Evolutionary conservation across 2,888 invertebrate species (phyloP).

Genomic region (Limenitis camilla): DNA sequence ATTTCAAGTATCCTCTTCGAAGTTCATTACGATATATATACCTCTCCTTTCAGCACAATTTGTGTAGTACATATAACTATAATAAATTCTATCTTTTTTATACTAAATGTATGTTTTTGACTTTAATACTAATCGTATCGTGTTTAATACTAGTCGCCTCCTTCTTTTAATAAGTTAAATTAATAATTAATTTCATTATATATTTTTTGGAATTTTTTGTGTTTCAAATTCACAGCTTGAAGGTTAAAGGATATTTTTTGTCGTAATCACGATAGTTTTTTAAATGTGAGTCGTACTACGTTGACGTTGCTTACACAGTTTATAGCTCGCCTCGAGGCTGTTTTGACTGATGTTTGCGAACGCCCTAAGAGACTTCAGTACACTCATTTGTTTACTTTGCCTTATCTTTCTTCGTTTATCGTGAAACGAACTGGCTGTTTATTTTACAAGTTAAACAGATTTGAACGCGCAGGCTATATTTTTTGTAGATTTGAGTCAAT

Average conservation of each 20-base stretch:
- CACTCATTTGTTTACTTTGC: conserved; percentile 49
- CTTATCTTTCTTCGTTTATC: conserved; percentile 40
- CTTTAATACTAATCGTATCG: too few relatives aligned
- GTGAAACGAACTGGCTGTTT: conserved; percentile 34
- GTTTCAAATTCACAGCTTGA: too few relatives aligned
- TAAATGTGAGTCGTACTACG: background rate
- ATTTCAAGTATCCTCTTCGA: too few relatives aligned
- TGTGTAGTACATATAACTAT: too few relatives aligned
- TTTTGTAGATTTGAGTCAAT: background rate
- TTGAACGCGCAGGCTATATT: background rate
- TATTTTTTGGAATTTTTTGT: too few relatives aligned
- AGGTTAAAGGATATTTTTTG: background rate
- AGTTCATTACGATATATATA: too few relatives aligned
- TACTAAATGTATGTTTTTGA: too few relatives aligned
- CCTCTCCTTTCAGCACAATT: too few relatives aligned
- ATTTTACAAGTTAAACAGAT: conserved; percentile 14
- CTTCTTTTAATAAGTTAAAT: too few relatives aligned
- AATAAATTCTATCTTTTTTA: too few relatives aligned
- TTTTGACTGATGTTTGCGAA: conserved; percentile 8
- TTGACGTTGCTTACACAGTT: background rate
- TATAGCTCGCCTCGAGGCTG: conserved; percentile 6
- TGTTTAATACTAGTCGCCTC: too few relatives aligned
- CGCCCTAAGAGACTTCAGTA: conserved; percentile 31
- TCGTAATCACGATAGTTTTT: conserved; percentile 1
- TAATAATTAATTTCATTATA: too few relatives aligned